Conservation (phyloP, 2,797 vertebrate genomes). For the Champsocephalus esox region DNA sequence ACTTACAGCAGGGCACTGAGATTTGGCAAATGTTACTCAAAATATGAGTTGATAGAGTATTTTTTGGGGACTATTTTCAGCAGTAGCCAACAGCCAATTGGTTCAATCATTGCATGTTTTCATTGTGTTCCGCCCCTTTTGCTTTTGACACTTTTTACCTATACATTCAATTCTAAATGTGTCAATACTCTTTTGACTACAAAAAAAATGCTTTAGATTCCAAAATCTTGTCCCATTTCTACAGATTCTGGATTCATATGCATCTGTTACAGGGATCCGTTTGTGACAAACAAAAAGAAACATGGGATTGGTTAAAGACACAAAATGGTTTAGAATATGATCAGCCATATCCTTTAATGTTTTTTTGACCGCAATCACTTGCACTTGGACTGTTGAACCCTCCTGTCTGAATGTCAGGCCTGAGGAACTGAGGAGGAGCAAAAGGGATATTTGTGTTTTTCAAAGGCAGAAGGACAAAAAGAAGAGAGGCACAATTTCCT, state of each 20-base stretch:
- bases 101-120: no score
- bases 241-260: no score
- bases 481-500: slow-evolving; percentile 69
- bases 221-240: no score
- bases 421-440: slow-evolving; percentile 8
- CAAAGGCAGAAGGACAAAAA: slow-evolving; percentile 8
- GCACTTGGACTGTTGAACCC: background rate
- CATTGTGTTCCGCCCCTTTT: no score
- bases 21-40: background rate
- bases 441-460: slow-evolving; percentile 10
- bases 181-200: no score
- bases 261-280: no score
- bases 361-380: background rate
- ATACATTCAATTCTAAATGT: no score
- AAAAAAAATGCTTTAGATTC: no score
- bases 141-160: no score
- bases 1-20: background rate
- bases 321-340: background rate
- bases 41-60: background rate
- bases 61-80: slow-evolving; percentile 22
- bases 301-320: background rate
- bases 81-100: background rate
- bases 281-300: no score
- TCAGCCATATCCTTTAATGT: background rate
- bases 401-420: slow-evolving; percentile 15